Conservation (phyloP, 2,888 invertebrate species). For the Orchestes rusci region DNA sequence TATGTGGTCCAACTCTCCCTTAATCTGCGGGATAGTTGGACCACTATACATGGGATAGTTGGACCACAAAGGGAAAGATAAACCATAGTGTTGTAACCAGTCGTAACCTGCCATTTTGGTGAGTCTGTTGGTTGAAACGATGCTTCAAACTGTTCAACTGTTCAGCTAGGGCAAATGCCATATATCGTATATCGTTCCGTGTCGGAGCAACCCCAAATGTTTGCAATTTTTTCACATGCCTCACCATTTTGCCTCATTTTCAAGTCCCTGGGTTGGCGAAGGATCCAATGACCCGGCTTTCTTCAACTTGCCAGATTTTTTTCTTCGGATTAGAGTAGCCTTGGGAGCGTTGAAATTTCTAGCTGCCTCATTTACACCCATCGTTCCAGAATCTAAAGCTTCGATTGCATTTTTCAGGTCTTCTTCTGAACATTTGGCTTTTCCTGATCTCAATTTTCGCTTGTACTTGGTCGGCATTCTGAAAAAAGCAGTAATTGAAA, state of each 20-base stretch:
- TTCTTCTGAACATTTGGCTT: background rate
- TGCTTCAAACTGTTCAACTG: background rate
- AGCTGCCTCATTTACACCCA: background rate
- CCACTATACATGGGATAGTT: no score
- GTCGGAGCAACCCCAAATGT: no score
- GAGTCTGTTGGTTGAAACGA: background rate
- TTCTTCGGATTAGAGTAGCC: background rate
- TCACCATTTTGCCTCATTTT: background rate
- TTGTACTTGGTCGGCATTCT: background rate
- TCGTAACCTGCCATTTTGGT: background rate
- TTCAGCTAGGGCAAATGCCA: background rate
- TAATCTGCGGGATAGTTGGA: no score
- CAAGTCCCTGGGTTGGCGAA: background rate
- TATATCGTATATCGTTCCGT: background rate
- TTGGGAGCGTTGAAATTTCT: background rate
- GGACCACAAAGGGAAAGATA: no score
- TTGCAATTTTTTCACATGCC: background rate
- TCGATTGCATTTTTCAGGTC: background rate
- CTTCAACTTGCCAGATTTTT: background rate
- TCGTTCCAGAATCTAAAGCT: background rate
- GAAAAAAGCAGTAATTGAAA: background rate
- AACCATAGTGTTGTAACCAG: no score
- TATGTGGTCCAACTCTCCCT: no score
- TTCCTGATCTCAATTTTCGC: background rate
- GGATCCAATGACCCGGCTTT: background rate